phyloP scores from a whole-genome alignment of 2,888 invertebrate species.

The Meiosimyza platycephala region DNA sequence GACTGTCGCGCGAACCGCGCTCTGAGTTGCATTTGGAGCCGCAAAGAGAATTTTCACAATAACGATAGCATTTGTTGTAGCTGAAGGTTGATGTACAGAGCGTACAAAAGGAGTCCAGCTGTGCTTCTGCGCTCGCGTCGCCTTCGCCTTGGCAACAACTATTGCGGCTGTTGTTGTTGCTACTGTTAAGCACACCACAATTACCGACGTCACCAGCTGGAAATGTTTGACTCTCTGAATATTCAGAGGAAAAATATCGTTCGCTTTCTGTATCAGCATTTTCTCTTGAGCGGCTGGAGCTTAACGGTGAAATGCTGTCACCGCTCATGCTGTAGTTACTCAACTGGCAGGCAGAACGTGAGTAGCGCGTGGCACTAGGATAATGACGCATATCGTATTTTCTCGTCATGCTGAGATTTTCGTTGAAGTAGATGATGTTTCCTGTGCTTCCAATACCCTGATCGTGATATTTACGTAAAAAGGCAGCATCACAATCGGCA shows the following conservation, averaged over 20 bases:
- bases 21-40: conserved; percentile 65
- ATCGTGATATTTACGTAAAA: conserved; percentile 64
- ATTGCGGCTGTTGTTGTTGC: conserved; percentile 31
- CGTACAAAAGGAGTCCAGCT: conserved; percentile 65
- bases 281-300: conserved; percentile 43
- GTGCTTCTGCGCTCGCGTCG: conserved; percentile 44
- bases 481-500: conserved; percentile 60
- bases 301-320: conserved; percentile 48
- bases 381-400: conserved; percentile 61
- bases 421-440: conserved; percentile 66
- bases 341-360: conserved; percentile 52
- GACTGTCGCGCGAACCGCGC: conserved; percentile 52
- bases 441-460: conserved; percentile 48
- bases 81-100: conserved; percentile 67
- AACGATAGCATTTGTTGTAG: conserved; percentile 64
- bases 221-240: conserved; percentile 51
- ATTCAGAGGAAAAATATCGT: conserved; percentile 62
- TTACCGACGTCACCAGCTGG: conserved; percentile 35
- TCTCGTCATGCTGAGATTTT: conserved; percentile 67
- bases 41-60: conserved; percentile 63
- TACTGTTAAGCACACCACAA: too few relatives aligned
- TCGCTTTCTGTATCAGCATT: conserved; percentile 57
- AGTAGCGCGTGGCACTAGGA: conserved; percentile 44
- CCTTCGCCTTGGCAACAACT: conserved; percentile 36
- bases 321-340: conserved; percentile 51